Conservation (phyloP, 2,797 vertebrate species). For the Sciurus vulgaris region DNA sequence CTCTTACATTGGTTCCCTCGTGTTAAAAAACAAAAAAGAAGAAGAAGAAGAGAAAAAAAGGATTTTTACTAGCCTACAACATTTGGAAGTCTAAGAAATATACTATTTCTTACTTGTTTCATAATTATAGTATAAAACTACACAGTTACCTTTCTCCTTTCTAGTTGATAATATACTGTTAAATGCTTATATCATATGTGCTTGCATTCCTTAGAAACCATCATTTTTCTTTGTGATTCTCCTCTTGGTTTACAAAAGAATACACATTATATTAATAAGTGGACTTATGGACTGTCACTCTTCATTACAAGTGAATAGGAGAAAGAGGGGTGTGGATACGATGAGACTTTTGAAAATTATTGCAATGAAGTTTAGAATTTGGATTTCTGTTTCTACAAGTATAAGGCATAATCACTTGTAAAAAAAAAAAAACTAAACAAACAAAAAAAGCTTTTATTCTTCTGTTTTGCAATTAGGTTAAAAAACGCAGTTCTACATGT, state of each 20-base stretch:
- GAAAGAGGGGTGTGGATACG: background rate
- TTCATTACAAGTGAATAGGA: background rate
- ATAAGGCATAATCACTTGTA: background rate
- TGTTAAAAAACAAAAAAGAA: background rate
- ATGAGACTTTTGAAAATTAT: conserved; percentile 42
- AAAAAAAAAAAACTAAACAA: background rate
- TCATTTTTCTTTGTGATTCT: conserved; percentile 18
- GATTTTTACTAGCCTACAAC: background rate
- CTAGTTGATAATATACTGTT: background rate
- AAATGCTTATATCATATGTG: background rate
- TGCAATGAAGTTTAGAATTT: conserved; percentile 58
- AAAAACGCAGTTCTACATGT: conserved; percentile 17
- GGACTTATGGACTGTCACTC: background rate
- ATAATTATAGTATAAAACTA: conserved; percentile 20
- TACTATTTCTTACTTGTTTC: background rate
- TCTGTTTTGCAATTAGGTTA: conserved; percentile 26
- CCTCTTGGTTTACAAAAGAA: conserved; percentile 42
- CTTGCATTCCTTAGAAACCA: background rate
- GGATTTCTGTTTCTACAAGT: conserved; percentile 43
- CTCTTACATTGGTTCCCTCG: background rate
- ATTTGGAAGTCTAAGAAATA: conserved; percentile 40
- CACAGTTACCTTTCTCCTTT: conserved; percentile 17
- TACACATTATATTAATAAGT: background rate
- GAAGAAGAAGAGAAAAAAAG: background rate
- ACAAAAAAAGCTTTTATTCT: background rate